A percentile compares a stretch with the other conserved stretches of the same genome.
These are phyloP conservation scores for Tolypeutes matacus DNA, from an alignment of 2,797 vertebrate genomes.

Conservation along the genomic window DNA sequence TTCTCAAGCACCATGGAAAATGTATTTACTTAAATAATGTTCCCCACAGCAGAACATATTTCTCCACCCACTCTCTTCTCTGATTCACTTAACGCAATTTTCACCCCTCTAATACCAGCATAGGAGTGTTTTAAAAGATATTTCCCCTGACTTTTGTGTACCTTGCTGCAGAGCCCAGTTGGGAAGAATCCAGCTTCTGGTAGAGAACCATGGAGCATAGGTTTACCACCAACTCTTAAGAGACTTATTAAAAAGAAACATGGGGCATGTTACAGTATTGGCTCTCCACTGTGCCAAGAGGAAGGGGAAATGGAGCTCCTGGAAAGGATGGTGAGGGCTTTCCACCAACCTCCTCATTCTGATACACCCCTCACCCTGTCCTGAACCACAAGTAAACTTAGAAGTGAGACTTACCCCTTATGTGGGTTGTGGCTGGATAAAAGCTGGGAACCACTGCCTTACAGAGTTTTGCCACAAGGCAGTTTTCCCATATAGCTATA, in stretches of 20 bases:
- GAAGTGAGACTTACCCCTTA: too few species aligned
- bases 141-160: constrained; percentile 20
- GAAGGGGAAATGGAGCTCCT: neutral
- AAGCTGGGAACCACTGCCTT: neutral
- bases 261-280: rapidly evolving
- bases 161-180: neutral
- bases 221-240: constrained; percentile 3
- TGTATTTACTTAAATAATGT: constrained; percentile 86
- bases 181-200: neutral
- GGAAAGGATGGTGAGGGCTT: neutral
- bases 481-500: neutral
- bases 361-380: neutral
- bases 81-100: constrained; percentile 76
- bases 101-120: constrained; percentile 67
- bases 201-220: neutral
- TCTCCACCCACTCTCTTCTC: constrained; percentile 77
- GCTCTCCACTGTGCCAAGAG: neutral
- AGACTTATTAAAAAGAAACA: constrained; percentile 2
- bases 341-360: neutral
- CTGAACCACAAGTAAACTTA: neutral
- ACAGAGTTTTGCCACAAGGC: neutral
- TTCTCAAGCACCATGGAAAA: constrained; percentile 83
- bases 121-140: constrained; percentile 69
- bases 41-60: constrained; percentile 83
- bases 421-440: neutral